phyloP scores from a whole-genome alignment of 2,888 invertebrate genomes.

The Blastobasis adustella region DNA sequence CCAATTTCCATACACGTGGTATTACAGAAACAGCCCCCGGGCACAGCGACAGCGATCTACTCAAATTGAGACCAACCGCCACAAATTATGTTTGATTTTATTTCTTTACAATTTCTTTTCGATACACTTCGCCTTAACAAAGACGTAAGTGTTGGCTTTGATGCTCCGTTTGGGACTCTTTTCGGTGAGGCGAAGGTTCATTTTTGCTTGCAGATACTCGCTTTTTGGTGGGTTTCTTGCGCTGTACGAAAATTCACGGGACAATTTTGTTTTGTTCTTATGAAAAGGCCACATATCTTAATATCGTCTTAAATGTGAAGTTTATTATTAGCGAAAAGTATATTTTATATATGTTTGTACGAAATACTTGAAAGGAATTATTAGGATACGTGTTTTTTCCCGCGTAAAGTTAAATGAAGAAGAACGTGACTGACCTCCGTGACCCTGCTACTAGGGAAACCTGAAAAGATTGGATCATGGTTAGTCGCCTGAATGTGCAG shows the following conservation, averaged over 20 bases:
- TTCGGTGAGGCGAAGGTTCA: not conserved
- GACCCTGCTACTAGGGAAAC: too few species aligned
- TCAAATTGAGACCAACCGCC: slow-evolving; percentile 54
- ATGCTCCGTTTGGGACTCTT: slow-evolving; percentile 11
- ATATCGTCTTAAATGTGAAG: too few species aligned
- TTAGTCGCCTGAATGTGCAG: too few species aligned
- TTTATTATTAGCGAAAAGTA: too few species aligned
- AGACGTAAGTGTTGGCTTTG: slow-evolving; percentile 13
- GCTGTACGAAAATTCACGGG: slow-evolving; percentile 27
- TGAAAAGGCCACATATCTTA: too few species aligned
- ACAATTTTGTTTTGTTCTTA: not conserved
- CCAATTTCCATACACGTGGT: slow-evolving; percentile 28
- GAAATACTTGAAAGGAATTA: too few species aligned
- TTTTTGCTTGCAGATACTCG: not conserved
- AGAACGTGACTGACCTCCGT: too few species aligned
- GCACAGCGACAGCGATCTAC: slow-evolving; percentile 18
- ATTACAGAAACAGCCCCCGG: slow-evolving; percentile 19
- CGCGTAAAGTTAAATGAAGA: too few species aligned
- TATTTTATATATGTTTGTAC: too few species aligned
- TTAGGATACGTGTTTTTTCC: too few species aligned
- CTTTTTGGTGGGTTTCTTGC: slow-evolving; percentile 15
- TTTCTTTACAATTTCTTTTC: slow-evolving; percentile 61
- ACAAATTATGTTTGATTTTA: slow-evolving; percentile 67
- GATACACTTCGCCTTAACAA: slow-evolving; percentile 26
- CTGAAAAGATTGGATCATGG: too few species aligned